phyloP scores from a whole-genome alignment of 2,888 invertebrate genomes.

The Schizaphis graminum region DNA sequence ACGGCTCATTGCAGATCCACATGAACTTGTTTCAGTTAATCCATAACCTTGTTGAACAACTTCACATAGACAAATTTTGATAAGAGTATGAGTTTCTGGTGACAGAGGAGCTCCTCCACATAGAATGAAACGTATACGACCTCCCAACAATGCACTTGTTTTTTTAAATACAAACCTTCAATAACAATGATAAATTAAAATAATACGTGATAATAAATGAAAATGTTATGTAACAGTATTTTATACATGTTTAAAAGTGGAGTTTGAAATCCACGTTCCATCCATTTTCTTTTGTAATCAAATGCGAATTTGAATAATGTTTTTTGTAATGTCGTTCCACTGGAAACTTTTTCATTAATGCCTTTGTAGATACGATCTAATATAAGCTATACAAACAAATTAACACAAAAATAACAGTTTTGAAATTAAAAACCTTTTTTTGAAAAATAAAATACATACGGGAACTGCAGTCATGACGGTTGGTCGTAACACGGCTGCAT shows the following conservation, averaged over 20 bases:
- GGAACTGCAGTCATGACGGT: conserved; percentile 98
- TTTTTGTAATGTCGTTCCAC: conserved; percentile 83
- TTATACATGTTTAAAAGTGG: conserved; percentile 80
- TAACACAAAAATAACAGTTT: conserved; percentile 18
- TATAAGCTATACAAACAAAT: conserved; percentile 79
- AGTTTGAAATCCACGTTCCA: conserved; percentile 85
- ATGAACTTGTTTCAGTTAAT: conserved; percentile 96
- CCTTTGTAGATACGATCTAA: conserved; percentile 95
- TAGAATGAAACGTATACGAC: conserved; percentile 88
- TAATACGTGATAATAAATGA: neutral
- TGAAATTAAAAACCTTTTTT: neutral
- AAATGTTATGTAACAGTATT: neutral
- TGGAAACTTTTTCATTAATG: conserved; percentile 94
- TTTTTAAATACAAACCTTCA: conserved; percentile 76
- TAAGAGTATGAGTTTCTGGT: conserved; percentile 95
- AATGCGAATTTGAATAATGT: conserved; percentile 95
- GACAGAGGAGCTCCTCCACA: conserved; percentile 96
- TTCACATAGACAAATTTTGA: conserved; percentile 90
- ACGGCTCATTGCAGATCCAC: conserved; percentile 89
- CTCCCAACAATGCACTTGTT: conserved; percentile 85
- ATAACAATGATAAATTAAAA: conserved; percentile 62
- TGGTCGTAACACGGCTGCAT: conserved; percentile 90
- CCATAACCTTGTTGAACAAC: conserved; percentile 95
- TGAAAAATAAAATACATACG: conserved; percentile 74
- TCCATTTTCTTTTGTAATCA: conserved; percentile 91